Conservation (phyloP, 1,140 invertebrate species). For the Hyles euphorbiae region DNA sequence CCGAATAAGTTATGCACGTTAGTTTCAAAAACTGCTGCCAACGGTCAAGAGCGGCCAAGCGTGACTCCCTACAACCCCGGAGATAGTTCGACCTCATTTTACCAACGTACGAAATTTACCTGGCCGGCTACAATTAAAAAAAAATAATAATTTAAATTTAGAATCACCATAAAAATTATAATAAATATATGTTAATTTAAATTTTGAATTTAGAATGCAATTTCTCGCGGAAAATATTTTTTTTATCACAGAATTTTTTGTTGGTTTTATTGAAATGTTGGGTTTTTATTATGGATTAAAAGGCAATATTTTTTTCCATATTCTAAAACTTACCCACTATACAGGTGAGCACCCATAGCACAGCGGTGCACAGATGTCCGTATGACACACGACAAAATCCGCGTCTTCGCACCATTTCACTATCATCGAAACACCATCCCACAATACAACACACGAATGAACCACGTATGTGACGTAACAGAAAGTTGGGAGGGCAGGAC, state of each 20-base stretch:
- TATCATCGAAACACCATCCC: conserved; percentile 56
- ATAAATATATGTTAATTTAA: too few species aligned
- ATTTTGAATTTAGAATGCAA: too few species aligned
- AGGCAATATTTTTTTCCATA: conserved; percentile 10
- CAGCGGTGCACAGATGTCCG: conserved; percentile 44
- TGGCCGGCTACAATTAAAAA: too few species aligned
- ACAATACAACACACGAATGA: conserved; percentile 40
- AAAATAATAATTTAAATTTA: too few species aligned
- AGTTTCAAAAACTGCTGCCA: conserved; percentile 11
- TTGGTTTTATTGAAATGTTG: too few species aligned
- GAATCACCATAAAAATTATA: too few species aligned
- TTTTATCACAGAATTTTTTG: too few species aligned
- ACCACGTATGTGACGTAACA: conserved; percentile 55
- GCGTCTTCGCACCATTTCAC: conserved; percentile 58
- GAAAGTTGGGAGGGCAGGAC: conserved; percentile 34
- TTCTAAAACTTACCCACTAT: conserved; percentile 55
- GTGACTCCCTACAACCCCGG: conserved; percentile 18
- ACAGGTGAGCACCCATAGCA: conserved; percentile 58
- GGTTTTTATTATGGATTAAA: too few species aligned
- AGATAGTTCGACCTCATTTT: too few species aligned
- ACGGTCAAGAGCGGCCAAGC: conserved; percentile 29
- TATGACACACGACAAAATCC: conserved; percentile 41
- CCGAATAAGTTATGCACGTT: too few species aligned
- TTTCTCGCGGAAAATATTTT: too few species aligned
- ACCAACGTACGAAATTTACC: too few species aligned